Conservation (phyloP, 2,113 vertebrate species). For the Peromyscus californicus region DNA sequence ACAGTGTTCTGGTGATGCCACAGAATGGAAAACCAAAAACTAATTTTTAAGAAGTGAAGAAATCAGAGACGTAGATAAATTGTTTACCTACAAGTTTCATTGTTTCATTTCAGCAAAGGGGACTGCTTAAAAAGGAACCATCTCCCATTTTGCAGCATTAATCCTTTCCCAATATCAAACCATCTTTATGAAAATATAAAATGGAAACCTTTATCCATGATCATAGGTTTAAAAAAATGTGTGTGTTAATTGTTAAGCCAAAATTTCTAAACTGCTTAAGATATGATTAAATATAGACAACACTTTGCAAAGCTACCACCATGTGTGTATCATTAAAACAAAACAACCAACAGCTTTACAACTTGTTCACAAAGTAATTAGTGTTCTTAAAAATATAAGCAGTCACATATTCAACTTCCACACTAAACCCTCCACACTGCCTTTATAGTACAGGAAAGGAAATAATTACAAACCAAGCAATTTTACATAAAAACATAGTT, state of each 20-base stretch:
- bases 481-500: not conserved
- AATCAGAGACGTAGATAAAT: not conserved
- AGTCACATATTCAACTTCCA: not conserved
- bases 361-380: not conserved
- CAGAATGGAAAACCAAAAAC: not conserved
- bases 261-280: not conserved
- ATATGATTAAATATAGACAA: not conserved
- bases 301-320: not conserved
- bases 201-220: not conserved
- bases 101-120: not conserved
- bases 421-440: not conserved
- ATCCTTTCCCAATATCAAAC: not conserved
- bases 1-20: no score
- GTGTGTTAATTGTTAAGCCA: not conserved
- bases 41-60: not conserved
- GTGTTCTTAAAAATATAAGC: not conserved
- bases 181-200: not conserved
- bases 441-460: not conserved
- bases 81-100: not conserved
- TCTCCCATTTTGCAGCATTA: not conserved
- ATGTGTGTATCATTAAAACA: not conserved
- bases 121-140: not conserved
- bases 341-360: not conserved
- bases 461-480: slow-evolving; percentile 17
- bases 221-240: not conserved